Evolutionary conservation across 2,888 invertebrate genomes (phyloP).

Genomic region (Pediacus dermestoides): DNA sequence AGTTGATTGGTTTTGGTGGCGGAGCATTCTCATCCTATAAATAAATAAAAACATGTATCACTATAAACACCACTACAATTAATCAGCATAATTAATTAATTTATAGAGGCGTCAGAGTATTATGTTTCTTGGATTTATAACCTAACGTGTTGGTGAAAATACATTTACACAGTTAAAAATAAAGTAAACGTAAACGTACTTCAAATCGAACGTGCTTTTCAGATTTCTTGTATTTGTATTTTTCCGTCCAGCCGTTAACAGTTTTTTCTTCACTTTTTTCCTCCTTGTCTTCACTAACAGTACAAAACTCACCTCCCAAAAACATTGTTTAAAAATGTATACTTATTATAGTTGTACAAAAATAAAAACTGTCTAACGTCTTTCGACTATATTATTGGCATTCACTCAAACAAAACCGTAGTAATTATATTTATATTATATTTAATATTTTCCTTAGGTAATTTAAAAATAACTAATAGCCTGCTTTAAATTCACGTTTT

Average conservation of each 20-base stretch:
- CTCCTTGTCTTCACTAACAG: conserved; percentile 28
- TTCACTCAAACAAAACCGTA: conserved; percentile 12
- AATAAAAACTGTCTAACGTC: conserved; percentile 10
- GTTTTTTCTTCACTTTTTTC: conserved; percentile 20
- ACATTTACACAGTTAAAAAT: no score
- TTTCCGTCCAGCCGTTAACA: conserved; percentile 20
- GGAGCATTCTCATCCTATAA: conserved; percentile 62
- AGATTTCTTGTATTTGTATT: conserved; percentile 27
- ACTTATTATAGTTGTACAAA: no score
- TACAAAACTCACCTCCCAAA: conserved; percentile 43
- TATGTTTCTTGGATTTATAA: no score
- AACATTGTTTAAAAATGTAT: conserved; percentile 45
- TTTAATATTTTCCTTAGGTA: no score
- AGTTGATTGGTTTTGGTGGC: conserved; percentile 65
- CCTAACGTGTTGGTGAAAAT: no score
- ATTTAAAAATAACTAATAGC: no score
- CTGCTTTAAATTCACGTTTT: no score
- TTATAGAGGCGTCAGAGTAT: no score
- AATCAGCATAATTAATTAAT: neutral
- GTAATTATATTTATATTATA: no score
- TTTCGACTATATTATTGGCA: conserved; percentile 25
- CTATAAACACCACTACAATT: no score
- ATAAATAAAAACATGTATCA: conserved; percentile 19
- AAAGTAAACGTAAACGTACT: conserved; percentile 33
- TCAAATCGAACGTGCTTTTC: conserved; percentile 46